Base-by-base conservation (phyloP, 2,888 invertebrate species). In the Cryptocephalus primarius region DNA sequence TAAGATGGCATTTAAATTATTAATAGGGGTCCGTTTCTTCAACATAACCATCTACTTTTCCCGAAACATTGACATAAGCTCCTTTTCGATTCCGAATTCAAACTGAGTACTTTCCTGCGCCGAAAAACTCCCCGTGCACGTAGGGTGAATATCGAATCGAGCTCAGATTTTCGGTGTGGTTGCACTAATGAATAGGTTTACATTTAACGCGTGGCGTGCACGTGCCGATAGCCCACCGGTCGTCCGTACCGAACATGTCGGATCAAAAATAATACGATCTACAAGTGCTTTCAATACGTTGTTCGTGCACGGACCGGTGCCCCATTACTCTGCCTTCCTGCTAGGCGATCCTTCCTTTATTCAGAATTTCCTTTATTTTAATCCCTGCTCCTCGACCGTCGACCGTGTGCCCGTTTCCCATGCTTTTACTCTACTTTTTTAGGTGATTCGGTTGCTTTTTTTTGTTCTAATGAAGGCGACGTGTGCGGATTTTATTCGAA, bases 181-280 rank as follows among this genome's bases (percentile, higher is more conserved):
- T 68, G 68, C 67, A 62, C 68, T 70, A 70, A 70, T 70, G 70
- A 70, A 70, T 69, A 66, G 68, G 70, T 70, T 70, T 70, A 69
- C 68, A 65, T 68, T 65, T 58, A 59, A 60, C 67, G 68, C 67
- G 69, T 68, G 69, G 55, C 63, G 45, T 55, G 51, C 70, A 69
- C 69, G 70, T 69, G 70, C 59, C 51, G 50, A 50, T 45, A 54
- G 59, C 58, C 63, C 65, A 65, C 65, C 65, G 63, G 60, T 59
- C 60, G 58, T 55, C 43, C 61, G 60, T 55, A 61, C 62, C 64
- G 63, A 65, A 65, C 61, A 60, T 61, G 59, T 56, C 55, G 64
- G 61, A 67, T 66, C 66, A 66, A 63, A 62, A 66, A 67, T 67
- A 68, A 69, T 69, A 59, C 64, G 60, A 59, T 59, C 58, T 61